Base-by-base conservation (phyloP, 92 coral and sea anemone species). In the Isaurus tuberculatus region DNA sequence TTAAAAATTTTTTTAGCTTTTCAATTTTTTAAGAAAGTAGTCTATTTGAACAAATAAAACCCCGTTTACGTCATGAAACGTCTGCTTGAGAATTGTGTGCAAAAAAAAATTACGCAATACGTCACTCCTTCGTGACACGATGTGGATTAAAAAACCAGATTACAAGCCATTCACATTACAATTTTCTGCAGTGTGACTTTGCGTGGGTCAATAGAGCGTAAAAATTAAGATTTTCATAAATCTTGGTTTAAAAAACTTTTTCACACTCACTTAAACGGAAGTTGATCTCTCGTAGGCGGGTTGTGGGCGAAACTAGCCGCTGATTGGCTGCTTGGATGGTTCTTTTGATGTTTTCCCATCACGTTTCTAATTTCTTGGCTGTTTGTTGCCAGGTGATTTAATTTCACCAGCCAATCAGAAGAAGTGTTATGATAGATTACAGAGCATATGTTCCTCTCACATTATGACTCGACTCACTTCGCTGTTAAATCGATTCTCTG, bases 341-440 rank as follows among this genome's bases (percentile, higher is more conserved):
- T 64, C 40, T 92, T 70, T 88, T 81, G 81, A 69, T 80, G 87
- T 9, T 84, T 57, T 73, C n/a, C 73, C 78, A 84, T 77, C 89
- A 85, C 40, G 73, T 80, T 65, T 63, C 51, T 72, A 44, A 72
- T 65, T 77, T 72, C 29, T 79, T 40, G 53, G 83, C 80, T 87
- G 89, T 81, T 84, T 72, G 97, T 88, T 94, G 87, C 91, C 90
- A 89, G 88, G 94, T 79, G 83, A 85, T 91, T 87, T 93, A 91
- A 86, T 79, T 29, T 73, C 29, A 11, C 87, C 40, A 85, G 83
- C 98, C 98, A 95, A 95, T 92, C 93, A 90, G 70, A 90, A 61
- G 16, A 70, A 78, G 30, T 64, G 25, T 84, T 85, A 80, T 85
- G 71, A 89, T 73, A 60, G 89, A 65, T 23, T 34, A 60, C 82